Percentiles rank a stretch among this genome's conserved stretches.
Conservation (phyloP, 1,140 invertebrate species). For the Hermatobates lingyangjiaoensis region DNA sequence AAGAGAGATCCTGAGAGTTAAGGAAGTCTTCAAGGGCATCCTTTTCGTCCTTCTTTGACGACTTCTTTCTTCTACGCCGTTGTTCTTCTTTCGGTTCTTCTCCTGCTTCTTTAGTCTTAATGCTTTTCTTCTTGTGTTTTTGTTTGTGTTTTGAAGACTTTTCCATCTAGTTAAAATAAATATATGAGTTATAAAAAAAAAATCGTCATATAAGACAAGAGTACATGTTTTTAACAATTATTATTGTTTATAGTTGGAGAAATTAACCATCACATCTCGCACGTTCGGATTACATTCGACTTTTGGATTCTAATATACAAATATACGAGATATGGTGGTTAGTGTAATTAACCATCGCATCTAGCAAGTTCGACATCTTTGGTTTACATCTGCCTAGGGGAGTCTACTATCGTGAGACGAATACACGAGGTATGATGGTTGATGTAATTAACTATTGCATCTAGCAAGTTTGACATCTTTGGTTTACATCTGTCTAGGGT, state of each 20-base stretch:
- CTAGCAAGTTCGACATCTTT: too few relatives aligned
- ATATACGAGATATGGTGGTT: not conserved
- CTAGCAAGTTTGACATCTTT: too few relatives aligned
- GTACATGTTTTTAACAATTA: too few relatives aligned
- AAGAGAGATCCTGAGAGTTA: constrained; percentile 12
- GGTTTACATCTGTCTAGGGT: too few relatives aligned
- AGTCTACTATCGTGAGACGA: too few relatives aligned
- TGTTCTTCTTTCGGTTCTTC: constrained; percentile 8
- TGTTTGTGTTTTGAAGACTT: constrained; percentile 10
- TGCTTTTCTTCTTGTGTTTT: constrained; percentile 7
- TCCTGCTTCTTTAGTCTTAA: constrained; percentile 11
- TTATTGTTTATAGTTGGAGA: not conserved
- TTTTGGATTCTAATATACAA: not conserved
- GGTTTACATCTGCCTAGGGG: too few relatives aligned
- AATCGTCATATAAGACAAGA: not conserved
- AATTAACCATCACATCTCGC: not conserved
- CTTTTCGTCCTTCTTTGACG: constrained; percentile 7
- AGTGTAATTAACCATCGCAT: too few relatives aligned
- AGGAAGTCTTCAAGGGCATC: constrained; percentile 13
- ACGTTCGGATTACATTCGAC: not conserved
- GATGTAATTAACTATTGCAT: too few relatives aligned
- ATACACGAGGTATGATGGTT: too few relatives aligned
- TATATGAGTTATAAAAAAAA: not conserved
- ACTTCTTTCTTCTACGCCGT: constrained; percentile 14
- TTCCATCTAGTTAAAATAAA: constrained; percentile 5